A percentile compares a stretch with the other conserved stretches of the same genome.
phyloP scores from a whole-genome alignment of 1,140 invertebrate genomes.

The Trichonephila inaurata region DNA sequence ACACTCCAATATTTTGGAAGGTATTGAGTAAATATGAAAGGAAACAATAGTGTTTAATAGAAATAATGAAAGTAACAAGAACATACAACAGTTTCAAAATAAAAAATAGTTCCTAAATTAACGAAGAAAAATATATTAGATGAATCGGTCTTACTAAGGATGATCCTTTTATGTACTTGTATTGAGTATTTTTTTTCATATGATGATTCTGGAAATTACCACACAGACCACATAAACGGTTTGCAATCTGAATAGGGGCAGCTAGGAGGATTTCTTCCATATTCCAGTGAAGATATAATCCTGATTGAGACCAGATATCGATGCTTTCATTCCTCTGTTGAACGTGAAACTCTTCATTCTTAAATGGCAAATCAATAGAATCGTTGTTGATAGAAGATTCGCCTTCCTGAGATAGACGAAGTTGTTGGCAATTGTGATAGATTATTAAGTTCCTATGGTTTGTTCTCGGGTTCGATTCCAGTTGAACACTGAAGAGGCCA shows the following conservation, averaged over 20 bases:
- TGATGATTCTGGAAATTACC: background rate
- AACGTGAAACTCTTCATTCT: background rate
- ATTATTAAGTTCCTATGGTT: background rate
- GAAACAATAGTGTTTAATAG: no score
- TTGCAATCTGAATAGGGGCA: background rate
- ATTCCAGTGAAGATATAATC: conserved; percentile 3
- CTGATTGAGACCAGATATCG: background rate
- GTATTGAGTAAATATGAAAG: no score
- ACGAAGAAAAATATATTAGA: background rate
- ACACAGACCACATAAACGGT: conserved; percentile 33
- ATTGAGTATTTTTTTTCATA: background rate
- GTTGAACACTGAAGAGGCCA: background rate
- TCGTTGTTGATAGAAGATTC: background rate
- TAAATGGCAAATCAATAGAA: background rate
- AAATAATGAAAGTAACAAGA: background rate
- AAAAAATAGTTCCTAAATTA: background rate
- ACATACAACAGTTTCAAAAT: background rate
- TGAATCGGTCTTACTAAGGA: background rate
- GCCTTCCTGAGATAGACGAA: background rate
- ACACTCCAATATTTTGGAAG: no score
- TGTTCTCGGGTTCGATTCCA: background rate
- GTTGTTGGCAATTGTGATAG: background rate
- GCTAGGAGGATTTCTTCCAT: conserved; percentile 9
- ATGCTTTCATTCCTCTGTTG: background rate
- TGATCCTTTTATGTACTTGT: background rate